phyloP scores from a whole-genome alignment of 2,888 invertebrate species.

The Leptura quadrifasciata region DNA sequence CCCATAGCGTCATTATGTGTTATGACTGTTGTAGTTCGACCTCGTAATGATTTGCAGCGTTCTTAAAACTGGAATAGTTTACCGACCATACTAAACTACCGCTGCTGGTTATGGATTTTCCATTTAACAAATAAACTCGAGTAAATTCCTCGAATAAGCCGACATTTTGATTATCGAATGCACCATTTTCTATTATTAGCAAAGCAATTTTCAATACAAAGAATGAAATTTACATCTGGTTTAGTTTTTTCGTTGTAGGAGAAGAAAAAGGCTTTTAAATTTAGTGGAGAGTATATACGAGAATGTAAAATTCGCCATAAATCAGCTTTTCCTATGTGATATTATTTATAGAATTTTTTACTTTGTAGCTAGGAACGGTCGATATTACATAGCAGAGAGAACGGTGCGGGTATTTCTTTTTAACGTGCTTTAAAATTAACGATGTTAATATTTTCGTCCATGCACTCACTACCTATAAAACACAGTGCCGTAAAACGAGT shows the following conservation, averaged over 20 bases:
- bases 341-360: constrained; percentile 7
- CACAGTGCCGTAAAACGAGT: too few species aligned
- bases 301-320: not conserved
- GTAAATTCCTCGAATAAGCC: not conserved
- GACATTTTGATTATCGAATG: not conserved
- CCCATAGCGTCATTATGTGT: not conserved
- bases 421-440: not conserved
- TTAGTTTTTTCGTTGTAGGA: not conserved
- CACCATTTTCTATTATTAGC: constrained; percentile 5
- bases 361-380: not conserved
- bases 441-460: not conserved
- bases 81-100: constrained; percentile 2
- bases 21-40: constrained; percentile 2
- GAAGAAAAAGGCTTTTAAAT: not conserved
- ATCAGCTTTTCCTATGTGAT: not conserved
- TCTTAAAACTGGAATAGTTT: not conserved
- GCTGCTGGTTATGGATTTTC: constrained; percentile 22
- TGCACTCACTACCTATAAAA: too few species aligned
- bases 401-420: too few species aligned
- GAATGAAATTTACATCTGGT: not conserved
- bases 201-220: not conserved
- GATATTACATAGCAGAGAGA: not conserved
- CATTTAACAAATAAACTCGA: constrained; percentile 5
- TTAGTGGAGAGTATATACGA: not conserved
- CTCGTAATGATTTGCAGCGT: constrained; percentile 2